Conservation (phyloP, 2,113 vertebrate genomes). For the Balaenoptera acutorostrata region DNA sequence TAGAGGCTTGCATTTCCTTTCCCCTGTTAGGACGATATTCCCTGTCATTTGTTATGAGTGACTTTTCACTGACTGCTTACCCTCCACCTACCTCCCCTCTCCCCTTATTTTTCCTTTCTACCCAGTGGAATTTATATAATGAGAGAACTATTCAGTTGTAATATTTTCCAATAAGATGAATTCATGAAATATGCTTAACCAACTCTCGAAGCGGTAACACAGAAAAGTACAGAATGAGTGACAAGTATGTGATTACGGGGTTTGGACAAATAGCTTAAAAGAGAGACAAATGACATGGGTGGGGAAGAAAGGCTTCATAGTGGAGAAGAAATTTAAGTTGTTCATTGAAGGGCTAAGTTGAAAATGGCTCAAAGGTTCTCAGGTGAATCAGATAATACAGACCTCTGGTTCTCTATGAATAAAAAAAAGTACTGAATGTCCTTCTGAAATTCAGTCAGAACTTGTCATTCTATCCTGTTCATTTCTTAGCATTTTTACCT, state of each 20-base stretch:
- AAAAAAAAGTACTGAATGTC: background rate
- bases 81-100: background rate
- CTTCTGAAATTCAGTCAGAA: background rate
- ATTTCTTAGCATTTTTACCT: background rate
- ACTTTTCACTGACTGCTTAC: background rate
- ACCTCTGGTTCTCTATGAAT: background rate
- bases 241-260: background rate
- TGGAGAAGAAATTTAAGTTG: background rate
- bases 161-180: conserved; percentile 5
- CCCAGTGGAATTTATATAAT: background rate
- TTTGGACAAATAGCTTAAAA: background rate
- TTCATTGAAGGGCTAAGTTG: background rate
- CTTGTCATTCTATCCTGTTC: background rate
- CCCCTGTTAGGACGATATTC: background rate
- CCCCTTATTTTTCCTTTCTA: background rate
- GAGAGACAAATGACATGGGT: background rate
- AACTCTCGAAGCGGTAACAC: background rate
- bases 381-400: background rate
- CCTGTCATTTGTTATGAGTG: background rate
- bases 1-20: background rate
- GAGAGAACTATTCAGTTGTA: background rate
- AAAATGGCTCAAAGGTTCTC: background rate
- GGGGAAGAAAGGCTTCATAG: background rate
- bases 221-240: background rate
- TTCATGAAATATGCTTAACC: background rate